Evolutionary conservation across 1,140 invertebrate genomes (phyloP), one percentile per base, ranked within the genome.

Genomic region (Drosophila prosaltans): DNA sequence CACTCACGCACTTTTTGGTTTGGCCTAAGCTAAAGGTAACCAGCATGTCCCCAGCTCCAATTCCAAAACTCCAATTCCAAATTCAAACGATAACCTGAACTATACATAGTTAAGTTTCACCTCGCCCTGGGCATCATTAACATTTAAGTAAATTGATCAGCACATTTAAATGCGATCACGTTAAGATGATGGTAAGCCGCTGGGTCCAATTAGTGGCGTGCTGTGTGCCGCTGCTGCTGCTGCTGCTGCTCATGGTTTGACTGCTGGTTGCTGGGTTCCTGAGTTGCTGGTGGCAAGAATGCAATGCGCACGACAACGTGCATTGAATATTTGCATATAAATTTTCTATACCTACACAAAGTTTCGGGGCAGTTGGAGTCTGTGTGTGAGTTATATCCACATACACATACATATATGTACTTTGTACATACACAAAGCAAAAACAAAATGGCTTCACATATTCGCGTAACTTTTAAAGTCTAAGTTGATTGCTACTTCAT

Each of bases 161-260:
- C 84, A 84, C 83, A 88, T 88, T 88, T 88, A 88, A 88, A 88
- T 88, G 83, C 83, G 83, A 88, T 88, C 83, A 88, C 77, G 80
- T 51, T 51, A 84, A 65, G 74, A 65, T 73, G 63, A 80, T 71
- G 74, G 65, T 67, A 60, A 68, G 80, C 83, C 84, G 67, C 67
- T 77, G 83, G 84, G 83, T 80, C 83, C 83, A 86, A 86, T 86
- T 86, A 86, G 83, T 88, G 83, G 77, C 80, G 68, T 75, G 83
- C 80, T 79, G 82, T 70, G 79, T 60, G 79, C 55, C 74, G 61
- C 36, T 65, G 30, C 63, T 69, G 69, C 55, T 65, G 43, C 28
- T 70, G 76, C 59, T 64, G 73, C 43, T 9, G 21, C 21, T 26
- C 21, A 58, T 7, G 21, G n/a, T 36, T 32, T 7, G 24, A 16